phyloP scores from a whole-genome alignment of 1,140 invertebrate genomes.

The Contarinia nasturtii region DNA sequence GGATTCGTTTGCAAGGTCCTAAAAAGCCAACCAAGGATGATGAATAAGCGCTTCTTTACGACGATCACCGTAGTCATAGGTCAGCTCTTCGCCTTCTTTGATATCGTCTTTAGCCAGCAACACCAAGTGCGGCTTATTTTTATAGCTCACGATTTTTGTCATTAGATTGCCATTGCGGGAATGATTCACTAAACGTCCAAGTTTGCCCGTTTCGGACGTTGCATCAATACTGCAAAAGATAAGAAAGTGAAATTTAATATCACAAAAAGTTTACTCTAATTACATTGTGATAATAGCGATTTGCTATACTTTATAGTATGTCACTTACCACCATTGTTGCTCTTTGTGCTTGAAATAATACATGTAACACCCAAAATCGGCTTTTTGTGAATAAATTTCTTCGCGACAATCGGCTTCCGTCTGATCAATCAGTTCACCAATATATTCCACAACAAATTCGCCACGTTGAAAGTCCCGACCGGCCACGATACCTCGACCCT shows the following conservation, averaged over 20 bases:
- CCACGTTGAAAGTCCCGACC: constrained; percentile 58
- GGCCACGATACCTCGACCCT: constrained; percentile 62
- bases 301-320: no score
- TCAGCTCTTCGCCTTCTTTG: constrained; percentile 66
- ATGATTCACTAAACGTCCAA: constrained; percentile 93
- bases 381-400: constrained; percentile 62
- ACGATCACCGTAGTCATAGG: constrained; percentile 95
- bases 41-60: constrained; percentile 70
- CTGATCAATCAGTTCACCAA: constrained; percentile 78
- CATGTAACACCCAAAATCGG: constrained; percentile 93
- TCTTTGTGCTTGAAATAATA: constrained; percentile 91
- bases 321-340: constrained; percentile 80
- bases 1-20: constrained; percentile 6
- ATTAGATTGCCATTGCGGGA: constrained; percentile 81
- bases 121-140: constrained; percentile 63
- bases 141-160: constrained; percentile 70
- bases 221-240: constrained; percentile 69
- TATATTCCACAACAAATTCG: constrained; percentile 94
- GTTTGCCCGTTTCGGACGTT: constrained; percentile 68
- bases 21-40: constrained; percentile 91
- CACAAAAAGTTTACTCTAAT: no score
- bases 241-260: no score
- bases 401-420: constrained; percentile 70
- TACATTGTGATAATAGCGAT: no score
- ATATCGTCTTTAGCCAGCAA: constrained; percentile 83